These are phyloP conservation scores for Cheilinus undulatus DNA, from an alignment of 2,113 vertebrate genomes.

Conservation along the genomic window DNA sequence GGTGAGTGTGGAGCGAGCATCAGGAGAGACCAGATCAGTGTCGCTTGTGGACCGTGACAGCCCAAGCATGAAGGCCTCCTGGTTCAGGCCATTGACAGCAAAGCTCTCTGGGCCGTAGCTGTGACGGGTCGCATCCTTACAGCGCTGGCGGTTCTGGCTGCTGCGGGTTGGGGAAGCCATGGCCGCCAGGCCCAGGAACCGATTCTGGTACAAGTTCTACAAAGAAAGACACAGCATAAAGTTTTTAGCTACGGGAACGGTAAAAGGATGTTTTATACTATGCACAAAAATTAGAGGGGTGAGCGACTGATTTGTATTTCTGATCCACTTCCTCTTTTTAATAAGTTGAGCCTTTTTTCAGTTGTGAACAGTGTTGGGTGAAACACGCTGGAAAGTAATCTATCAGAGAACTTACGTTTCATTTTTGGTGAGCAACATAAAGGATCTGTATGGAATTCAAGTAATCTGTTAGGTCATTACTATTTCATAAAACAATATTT, in stretches of 20 bases:
- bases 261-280: background rate
- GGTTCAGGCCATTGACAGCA: constrained; percentile 85
- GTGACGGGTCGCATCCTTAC: constrained; percentile 89
- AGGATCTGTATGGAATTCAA: too few relatives aligned
- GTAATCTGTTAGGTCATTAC: too few relatives aligned
- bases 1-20: constrained; percentile 93
- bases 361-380: too few relatives aligned
- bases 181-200: constrained; percentile 94
- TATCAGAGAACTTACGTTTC: too few relatives aligned
- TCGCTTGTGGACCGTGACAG: constrained; percentile 95
- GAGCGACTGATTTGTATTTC: background rate
- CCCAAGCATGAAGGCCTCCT: constrained; percentile 79
- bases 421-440: too few relatives aligned
- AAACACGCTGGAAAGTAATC: too few relatives aligned
- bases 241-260: background rate
- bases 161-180: constrained; percentile 96
- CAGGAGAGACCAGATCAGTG: constrained; percentile 93
- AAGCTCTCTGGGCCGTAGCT: constrained; percentile 91
- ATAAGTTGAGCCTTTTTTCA: too few relatives aligned
- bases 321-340: background rate
- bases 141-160: constrained; percentile 90
- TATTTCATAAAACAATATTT: too few relatives aligned
- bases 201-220: constrained; percentile 98
- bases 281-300: background rate
- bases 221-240: constrained; percentile 5